A percentile compares a stretch with the other conserved stretches of the same genome.
Evolutionary conservation across 2,113 vertebrate genomes (phyloP).

Genomic region (Elgaria multicarinata): DNA sequence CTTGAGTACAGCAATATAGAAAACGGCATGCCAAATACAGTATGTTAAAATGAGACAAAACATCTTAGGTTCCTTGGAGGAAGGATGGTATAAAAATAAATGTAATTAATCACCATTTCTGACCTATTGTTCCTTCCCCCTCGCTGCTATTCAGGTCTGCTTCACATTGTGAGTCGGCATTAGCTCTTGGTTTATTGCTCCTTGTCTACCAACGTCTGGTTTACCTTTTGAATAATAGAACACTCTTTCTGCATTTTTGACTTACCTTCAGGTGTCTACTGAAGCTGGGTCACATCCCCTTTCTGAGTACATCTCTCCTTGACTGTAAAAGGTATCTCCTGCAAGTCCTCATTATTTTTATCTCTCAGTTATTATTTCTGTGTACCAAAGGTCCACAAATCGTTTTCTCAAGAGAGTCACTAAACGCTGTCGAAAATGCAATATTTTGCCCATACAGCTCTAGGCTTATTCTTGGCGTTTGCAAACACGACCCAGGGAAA

Average conservation of each 20-base stretch:
- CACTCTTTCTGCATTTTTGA: neutral
- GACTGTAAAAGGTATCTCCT: neutral
- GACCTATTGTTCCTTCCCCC: neutral
- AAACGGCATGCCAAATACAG: neutral
- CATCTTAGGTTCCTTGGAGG: neutral
- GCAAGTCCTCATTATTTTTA: constrained; percentile 13
- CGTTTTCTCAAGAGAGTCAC: constrained; percentile 4
- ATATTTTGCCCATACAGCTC: neutral
- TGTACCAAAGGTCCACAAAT: neutral
- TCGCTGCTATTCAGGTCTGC: constrained; percentile 9
- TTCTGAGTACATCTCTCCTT: constrained; percentile 7
- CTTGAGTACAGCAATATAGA: neutral
- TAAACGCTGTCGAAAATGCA: neutral
- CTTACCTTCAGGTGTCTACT: constrained; percentile 17
- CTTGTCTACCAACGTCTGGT: constrained; percentile 14
- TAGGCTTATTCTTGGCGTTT: neutral
- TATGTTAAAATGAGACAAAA: neutral
- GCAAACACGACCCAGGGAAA: neutral
- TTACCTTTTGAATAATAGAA: constrained; percentile 21
- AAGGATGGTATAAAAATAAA: neutral
- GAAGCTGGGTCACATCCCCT: neutral
- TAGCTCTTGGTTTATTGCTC: rapidly evolving
- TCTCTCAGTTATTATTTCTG: constrained; percentile 34
- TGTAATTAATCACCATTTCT: neutral
- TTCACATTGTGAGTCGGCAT: neutral